Evolutionary conservation across 1,140 invertebrate species (phyloP), one percentile per base, ranked within the genome.

Genomic region (Zaprionus camerounensis): DNA sequence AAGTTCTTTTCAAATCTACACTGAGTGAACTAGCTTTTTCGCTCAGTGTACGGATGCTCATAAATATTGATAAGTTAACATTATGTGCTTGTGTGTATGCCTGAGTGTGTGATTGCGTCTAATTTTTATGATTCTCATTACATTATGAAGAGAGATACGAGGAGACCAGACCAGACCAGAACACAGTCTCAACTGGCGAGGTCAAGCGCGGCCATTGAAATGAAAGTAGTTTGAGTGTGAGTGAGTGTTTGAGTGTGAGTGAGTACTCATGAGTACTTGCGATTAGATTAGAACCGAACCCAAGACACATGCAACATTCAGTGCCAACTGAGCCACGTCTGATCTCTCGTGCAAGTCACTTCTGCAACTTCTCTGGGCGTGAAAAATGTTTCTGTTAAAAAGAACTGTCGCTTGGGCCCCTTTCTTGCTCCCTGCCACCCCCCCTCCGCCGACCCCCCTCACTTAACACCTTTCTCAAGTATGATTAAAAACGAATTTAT

Each of bases 401-500:
- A 11, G 9, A 34, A 34, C 31, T 34, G 31, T 34, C 31, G 31
- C 28, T 28, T 7, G 6, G 6, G 28, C 31, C 9, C 9, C 31
- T 34, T 34, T 34, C 31, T 34, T 34, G 7, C 28, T 31, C 0
- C 26, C 28, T 28, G 6, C 0, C 11, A 3, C 20, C 22, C 24
- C 5, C n/a, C 12, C 15, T n/a, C n/a, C n/a, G n/a, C n/a, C n/a
- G n/a, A n/a, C n/a, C 61, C 1, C 3, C 24, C 12, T 3, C 44
- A 46, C 13, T 51, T 22, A 24, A 31, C 24, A 63, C 36, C 24
- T 51, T 64, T 64, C 38, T 34, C 20, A 31, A 46, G 53, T 59
- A 53, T 64, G 84, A 76, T 88, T 90, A 80, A 90, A 84, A 88
- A 49, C 69, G 44, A 81, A 88, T 88, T 90, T 88, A 83, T 88